Evolutionary conservation across 2,113 vertebrate genomes (phyloP).

Genomic region (Gavialis gangeticus): DNA sequence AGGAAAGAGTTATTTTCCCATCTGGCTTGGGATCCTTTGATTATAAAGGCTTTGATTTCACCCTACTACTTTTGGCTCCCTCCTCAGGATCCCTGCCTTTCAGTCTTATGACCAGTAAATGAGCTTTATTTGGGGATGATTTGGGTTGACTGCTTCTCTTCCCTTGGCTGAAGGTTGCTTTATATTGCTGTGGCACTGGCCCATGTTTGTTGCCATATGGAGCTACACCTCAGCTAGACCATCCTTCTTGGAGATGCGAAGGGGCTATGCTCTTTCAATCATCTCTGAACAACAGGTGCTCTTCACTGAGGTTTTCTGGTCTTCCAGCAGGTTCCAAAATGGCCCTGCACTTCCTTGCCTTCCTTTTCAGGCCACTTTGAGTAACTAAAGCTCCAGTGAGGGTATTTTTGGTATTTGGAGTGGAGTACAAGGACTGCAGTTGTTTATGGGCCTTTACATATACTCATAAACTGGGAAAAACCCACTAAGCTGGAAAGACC

Average conservation of each 20-base stretch:
- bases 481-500: too few relatives aligned
- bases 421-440: background rate
- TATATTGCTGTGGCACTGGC: background rate
- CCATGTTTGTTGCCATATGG: background rate
- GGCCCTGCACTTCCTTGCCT: background rate
- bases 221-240: background rate
- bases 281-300: background rate
- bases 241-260: too few relatives aligned
- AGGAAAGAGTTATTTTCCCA: accelerated
- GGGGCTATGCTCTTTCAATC: background rate
- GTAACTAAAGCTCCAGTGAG: too few relatives aligned
- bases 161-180: background rate
- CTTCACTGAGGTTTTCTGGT: background rate
- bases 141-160: background rate
- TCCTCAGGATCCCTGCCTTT: background rate
- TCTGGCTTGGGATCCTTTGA: background rate
- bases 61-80: background rate
- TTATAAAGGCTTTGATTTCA: background rate
- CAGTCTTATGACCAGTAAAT: accelerated
- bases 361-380: background rate
- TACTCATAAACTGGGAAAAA: background rate
- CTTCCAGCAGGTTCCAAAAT: background rate
- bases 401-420: background rate
- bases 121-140: background rate
- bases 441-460: background rate